Evolutionary conservation across 2,888 invertebrate genomes (phyloP).

Genomic region (Ptilodon capucinus): DNA sequence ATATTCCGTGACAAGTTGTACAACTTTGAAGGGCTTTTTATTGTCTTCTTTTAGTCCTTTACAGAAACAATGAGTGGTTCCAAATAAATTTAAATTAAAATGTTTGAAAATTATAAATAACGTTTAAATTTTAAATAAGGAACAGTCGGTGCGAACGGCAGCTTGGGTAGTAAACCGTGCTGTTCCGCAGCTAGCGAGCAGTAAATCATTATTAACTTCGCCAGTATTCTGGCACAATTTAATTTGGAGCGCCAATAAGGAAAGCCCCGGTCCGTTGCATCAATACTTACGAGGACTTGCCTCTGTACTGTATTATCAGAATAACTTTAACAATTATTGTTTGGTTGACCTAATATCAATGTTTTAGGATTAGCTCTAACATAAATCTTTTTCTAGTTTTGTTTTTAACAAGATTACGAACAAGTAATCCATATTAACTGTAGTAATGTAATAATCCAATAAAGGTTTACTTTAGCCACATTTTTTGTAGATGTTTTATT

Average conservation of each 20-base stretch:
- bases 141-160: background rate
- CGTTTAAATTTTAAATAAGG: background rate
- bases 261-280: slow-evolving; percentile 21
- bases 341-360: background rate
- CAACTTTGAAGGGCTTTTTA: background rate
- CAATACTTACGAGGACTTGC: slow-evolving; percentile 3
- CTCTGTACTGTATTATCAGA: background rate
- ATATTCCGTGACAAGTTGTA: slow-evolving; percentile 2
- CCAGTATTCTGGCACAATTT: slow-evolving; percentile 25
- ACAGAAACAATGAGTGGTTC: too few relatives aligned
- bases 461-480: background rate
- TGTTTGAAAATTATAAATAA: too few relatives aligned
- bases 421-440: background rate
- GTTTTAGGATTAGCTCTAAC: background rate
- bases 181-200: slow-evolving; percentile 12
- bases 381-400: background rate
- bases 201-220: slow-evolving; percentile 33
- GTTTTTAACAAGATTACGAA: background rate
- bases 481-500: too few relatives aligned
- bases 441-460: background rate
- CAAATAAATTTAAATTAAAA: too few relatives aligned
- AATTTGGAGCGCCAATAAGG: slow-evolving; percentile 37
- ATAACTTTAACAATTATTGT: background rate
- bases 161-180: slow-evolving; percentile 17
- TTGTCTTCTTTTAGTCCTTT: too few relatives aligned